Evolutionary conservation across 2,888 invertebrate genomes (phyloP).

Genomic region (Pediacus dermestoides): DNA sequence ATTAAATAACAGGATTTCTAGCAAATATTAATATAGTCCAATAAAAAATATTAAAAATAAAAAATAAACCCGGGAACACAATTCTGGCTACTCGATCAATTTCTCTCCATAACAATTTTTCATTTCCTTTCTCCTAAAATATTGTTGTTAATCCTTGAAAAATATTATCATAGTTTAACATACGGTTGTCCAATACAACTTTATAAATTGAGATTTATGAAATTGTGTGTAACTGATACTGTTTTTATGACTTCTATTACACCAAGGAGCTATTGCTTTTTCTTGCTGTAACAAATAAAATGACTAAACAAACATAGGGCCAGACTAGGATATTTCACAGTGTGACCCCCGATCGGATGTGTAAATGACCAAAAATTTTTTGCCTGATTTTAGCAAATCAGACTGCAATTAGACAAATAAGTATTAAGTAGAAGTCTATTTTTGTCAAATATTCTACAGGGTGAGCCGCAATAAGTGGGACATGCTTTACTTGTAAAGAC

Average conservation of each 20-base stretch:
- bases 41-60: slow-evolving; percentile 71
- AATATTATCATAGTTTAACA: slow-evolving; percentile 7
- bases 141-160: slow-evolving; percentile 9
- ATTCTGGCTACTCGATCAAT: slow-evolving; percentile 74
- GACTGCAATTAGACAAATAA: no score
- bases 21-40: slow-evolving; percentile 71
- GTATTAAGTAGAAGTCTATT: no score
- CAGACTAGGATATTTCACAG: not conserved
- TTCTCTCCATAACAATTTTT: slow-evolving; percentile 72
- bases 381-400: no score
- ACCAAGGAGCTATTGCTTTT: slow-evolving; percentile 37
- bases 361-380: no score
- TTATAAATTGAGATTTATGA: slow-evolving; percentile 22
- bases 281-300: slow-evolving; percentile 29
- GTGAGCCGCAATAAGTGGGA: no score
- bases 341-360: no score
- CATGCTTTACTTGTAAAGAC: no score
- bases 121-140: slow-evolving; percentile 60
- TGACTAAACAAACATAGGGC: not conserved
- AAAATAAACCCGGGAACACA: slow-evolving; percentile 74
- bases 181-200: slow-evolving; percentile 42
- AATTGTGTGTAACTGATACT: slow-evolving; percentile 15
- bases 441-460: no score
- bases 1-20: slow-evolving; percentile 12
- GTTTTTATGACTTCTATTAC: slow-evolving; percentile 26